Conservation (phyloP, 2,797 vertebrate genomes). For the Distichodus sexfasciatus region DNA sequence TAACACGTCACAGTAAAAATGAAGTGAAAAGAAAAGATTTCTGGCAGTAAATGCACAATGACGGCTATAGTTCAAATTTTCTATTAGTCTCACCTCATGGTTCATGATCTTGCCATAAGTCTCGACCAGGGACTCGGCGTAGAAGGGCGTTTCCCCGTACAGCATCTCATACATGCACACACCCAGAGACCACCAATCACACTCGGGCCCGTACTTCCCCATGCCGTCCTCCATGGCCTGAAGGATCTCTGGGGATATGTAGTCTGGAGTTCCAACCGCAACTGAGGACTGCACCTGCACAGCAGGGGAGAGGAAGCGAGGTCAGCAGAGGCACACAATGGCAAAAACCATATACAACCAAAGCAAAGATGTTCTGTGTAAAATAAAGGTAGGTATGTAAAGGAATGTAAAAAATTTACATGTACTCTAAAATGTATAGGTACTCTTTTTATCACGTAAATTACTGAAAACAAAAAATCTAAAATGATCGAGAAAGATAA, state of each 20-base stretch:
- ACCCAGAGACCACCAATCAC: conserved; percentile 98
- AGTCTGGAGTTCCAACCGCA: conserved; percentile 95
- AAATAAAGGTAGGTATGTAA: neutral
- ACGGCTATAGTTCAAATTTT: neutral
- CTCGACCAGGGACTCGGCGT: conserved; percentile 93
- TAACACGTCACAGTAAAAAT: too few species aligned
- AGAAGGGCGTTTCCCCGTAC: conserved; percentile 95
- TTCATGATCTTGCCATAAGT: conserved; percentile 99
- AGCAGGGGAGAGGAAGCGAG: neutral
- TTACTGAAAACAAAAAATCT: neutral
- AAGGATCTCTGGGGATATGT: conserved; percentile 97
- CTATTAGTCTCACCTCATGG: conserved; percentile 81
- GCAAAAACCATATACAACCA: too few species aligned
- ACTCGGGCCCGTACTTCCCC: conserved; percentile 94
- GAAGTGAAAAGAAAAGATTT: too few species aligned
- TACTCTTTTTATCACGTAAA: too few species aligned
- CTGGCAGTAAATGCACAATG: too few species aligned
- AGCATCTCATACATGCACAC: conserved; percentile 99
- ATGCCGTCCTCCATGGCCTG: conserved; percentile 98
- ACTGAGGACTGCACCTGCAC: conserved; percentile 94
- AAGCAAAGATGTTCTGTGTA: neutral
- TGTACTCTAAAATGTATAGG: neutral
- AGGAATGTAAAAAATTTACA: neutral
- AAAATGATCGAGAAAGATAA: neutral
- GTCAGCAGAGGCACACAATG: neutral